Conservation (phyloP, 2,888 invertebrate species). For the Xanthorhoe designata region DNA sequence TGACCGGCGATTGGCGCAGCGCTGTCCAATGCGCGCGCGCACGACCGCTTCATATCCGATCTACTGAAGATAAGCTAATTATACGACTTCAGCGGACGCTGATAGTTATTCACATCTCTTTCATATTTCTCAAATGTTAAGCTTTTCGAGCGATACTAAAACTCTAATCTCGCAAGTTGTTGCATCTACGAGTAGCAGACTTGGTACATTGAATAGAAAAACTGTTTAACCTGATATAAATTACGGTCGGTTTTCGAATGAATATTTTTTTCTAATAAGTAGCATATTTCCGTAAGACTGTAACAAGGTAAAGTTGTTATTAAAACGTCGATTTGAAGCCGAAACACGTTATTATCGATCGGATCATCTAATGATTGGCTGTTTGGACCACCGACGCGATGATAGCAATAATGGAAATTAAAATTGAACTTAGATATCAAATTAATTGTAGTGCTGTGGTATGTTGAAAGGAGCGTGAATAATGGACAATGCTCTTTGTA, state of each 20-base stretch:
- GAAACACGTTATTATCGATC: conserved; percentile 64
- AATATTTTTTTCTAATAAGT: conserved; percentile 5
- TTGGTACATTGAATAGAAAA: conserved; percentile 1
- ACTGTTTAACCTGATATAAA: neutral
- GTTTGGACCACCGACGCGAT: conserved; percentile 64
- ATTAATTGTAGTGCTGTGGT: conserved; percentile 38
- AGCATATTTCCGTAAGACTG: conserved; percentile 13
- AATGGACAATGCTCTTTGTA: conserved; percentile 36
- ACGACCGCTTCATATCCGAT: conserved; percentile 68
- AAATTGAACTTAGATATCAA: conserved; percentile 52
- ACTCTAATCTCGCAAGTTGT: neutral
- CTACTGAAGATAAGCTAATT: conserved; percentile 80
- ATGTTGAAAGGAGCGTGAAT: conserved; percentile 34
- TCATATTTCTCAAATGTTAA: conserved; percentile 73
- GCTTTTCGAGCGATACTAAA: conserved; percentile 48
- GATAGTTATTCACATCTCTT: conserved; percentile 69
- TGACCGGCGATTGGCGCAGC: conserved; percentile 74
- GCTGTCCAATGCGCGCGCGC: conserved; percentile 80
- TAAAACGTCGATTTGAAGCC: conserved; percentile 63
- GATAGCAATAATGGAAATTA: conserved; percentile 64
- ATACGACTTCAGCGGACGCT: conserved; percentile 68
- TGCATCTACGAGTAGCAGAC: neutral
- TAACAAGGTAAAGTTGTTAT: conserved; percentile 58
- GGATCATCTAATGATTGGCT: conserved; percentile 62
- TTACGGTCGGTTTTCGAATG: conserved; percentile 13